Evolutionary conservation across 2,888 invertebrate species (phyloP).

Genomic region (Chrysolina oricalcia): DNA sequence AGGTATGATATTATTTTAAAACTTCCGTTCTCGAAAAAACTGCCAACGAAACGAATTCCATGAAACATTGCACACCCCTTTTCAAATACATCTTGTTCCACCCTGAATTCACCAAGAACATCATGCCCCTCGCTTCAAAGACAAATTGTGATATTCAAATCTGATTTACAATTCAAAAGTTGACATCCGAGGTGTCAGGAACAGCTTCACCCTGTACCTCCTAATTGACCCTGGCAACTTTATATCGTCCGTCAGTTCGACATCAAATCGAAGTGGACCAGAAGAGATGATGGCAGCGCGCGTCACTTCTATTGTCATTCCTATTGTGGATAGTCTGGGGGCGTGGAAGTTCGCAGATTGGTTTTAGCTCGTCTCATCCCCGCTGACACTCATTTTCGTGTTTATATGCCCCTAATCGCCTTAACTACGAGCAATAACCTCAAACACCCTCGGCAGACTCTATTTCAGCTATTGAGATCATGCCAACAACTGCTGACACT

Average conservation of each 20-base stretch:
- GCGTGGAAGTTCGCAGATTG: conserved; percentile 63
- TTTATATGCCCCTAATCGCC: conserved; percentile 63
- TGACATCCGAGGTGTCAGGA: conserved; percentile 33
- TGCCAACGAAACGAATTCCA: too few species aligned
- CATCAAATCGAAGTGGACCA: conserved; percentile 44
- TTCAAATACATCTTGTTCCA: neutral
- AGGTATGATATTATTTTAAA: too few species aligned
- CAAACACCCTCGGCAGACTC: conserved; percentile 53
- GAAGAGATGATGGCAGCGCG: conserved; percentile 47
- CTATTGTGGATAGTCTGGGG: conserved; percentile 38
- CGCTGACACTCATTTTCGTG: conserved; percentile 61
- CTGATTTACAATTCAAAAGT: neutral
- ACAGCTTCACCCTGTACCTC: conserved; percentile 38
- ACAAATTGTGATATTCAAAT: conserved; percentile 9
- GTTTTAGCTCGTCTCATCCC: conserved; percentile 65
- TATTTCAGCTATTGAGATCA: conserved; percentile 59
- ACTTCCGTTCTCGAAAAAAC: too few species aligned
- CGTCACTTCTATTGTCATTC: conserved; percentile 47
- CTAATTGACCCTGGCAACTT: conserved; percentile 51
- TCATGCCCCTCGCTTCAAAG: neutral
- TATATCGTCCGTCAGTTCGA: conserved; percentile 38
- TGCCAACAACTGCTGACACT: conserved; percentile 63
- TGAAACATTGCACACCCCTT: too few species aligned
- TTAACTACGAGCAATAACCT: conserved; percentile 58
- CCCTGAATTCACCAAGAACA: conserved; percentile 1